phyloP scores from a whole-genome alignment of 2,797 vertebrate species.

The Echeneis naucrates region DNA sequence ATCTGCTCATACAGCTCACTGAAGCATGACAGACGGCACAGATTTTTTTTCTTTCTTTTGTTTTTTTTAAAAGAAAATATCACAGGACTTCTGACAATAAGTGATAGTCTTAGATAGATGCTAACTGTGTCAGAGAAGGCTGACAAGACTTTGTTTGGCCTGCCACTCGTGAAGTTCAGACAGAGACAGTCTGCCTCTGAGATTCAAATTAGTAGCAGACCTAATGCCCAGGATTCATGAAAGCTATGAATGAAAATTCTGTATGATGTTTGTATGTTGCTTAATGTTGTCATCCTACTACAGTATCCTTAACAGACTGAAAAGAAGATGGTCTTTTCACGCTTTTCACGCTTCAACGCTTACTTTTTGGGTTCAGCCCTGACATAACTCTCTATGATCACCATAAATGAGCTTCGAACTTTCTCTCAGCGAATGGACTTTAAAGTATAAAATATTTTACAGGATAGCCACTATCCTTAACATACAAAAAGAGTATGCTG shows the following conservation, averaged over 20 bases:
- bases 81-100: conserved; percentile 22
- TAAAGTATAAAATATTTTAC: too few species aligned
- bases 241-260: not conserved
- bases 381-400: too few species aligned
- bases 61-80: conserved; percentile 1
- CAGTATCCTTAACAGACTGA: not conserved
- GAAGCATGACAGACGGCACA: conserved; percentile 43
- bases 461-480: too few species aligned
- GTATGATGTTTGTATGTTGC: not conserved
- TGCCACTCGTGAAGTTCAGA: conserved; percentile 2
- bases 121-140: conserved; percentile 18
- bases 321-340: not conserved
- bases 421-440: too few species aligned
- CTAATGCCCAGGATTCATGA: not conserved
- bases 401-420: too few species aligned
- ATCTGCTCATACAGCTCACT: conserved; percentile 45
- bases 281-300: not conserved
- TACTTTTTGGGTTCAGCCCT: not conserved
- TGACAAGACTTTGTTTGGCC: conserved; percentile 5
- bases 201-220: not conserved
- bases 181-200: not conserved
- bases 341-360: not conserved
- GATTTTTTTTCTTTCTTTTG: not conserved
- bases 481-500: too few species aligned
- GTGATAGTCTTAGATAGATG: conserved; percentile 1